Conservation (phyloP, 2,113 vertebrate genomes). For the Ophthalmolycus amberensis region DNA sequence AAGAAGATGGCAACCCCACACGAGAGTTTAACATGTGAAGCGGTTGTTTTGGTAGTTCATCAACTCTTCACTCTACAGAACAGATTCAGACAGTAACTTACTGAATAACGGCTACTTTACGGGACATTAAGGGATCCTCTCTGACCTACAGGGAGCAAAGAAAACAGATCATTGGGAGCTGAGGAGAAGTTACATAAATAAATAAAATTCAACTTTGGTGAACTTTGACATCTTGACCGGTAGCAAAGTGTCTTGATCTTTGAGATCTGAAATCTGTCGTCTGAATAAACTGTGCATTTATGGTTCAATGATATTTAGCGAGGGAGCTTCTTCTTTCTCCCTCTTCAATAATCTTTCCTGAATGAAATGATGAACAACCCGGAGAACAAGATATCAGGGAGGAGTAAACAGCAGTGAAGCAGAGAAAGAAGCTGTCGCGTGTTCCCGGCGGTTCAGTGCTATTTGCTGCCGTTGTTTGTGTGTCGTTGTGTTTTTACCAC, state of each 20-base stretch:
- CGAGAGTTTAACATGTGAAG: not conserved
- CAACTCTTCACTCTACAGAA: not conserved
- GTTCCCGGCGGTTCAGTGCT: not conserved
- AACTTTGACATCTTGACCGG: not conserved
- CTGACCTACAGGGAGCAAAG: conserved; percentile 84
- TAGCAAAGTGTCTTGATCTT: too few species aligned
- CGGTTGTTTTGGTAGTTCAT: not conserved
- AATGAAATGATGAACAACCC: not conserved
- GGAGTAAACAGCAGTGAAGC: not conserved
- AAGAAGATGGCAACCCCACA: not conserved
- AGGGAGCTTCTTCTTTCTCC: not conserved
- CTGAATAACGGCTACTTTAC: conserved; percentile 91
- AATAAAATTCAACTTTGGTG: not conserved
- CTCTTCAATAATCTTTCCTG: not conserved
- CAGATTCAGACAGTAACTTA: conserved; percentile 73
- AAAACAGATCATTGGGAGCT: not conserved
- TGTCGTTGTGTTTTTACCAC: conserved; percentile 82
- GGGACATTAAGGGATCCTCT: conserved; percentile 88
- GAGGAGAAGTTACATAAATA: not conserved
- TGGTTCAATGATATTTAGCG: not conserved
- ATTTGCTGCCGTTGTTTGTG: not conserved
- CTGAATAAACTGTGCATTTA: not conserved
- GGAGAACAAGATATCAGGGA: not conserved
- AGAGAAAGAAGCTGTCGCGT: not conserved
- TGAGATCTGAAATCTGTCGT: not conserved